Evolutionary conservation across 2,113 vertebrate species (phyloP).

Genomic region (Gymnarchus niloticus): DNA sequence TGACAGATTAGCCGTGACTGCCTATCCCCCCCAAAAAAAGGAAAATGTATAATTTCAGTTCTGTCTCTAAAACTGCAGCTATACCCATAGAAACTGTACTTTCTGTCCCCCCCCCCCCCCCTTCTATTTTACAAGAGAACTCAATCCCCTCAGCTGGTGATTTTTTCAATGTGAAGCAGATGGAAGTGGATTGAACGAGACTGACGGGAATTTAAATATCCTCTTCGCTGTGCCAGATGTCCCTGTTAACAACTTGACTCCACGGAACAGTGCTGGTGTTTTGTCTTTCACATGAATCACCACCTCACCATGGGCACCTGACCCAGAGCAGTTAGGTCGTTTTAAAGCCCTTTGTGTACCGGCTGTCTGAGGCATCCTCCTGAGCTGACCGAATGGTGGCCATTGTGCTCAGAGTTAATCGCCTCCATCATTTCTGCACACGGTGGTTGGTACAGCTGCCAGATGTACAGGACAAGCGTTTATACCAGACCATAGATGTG

Average conservation of each 20-base stretch:
- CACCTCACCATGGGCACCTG: background rate
- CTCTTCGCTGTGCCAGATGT: constrained; percentile 25
- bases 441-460: background rate
- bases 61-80: background rate
- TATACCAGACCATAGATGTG: background rate
- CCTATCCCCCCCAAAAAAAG: background rate
- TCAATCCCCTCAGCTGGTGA: background rate
- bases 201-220: constrained; percentile 34
- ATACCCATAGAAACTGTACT: background rate
- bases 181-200: constrained; percentile 18
- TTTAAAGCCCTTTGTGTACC: background rate
- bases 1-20: background rate
- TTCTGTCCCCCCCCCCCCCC: background rate
- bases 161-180: constrained; percentile 12
- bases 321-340: background rate
- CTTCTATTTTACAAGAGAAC: constrained; percentile 32
- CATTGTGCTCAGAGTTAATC: background rate
- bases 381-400: background rate
- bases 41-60: background rate
- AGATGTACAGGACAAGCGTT: background rate
- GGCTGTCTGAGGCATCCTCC: background rate
- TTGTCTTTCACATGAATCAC: background rate
- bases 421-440: background rate
- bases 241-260: constrained; percentile 22
- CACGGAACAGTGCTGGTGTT: background rate